Percentiles rank a stretch among this genome's conserved stretches.
These are phyloP conservation scores for Mixornis gularis DNA, from an alignment of 2,113 vertebrate species.

Conservation along the genomic window DNA sequence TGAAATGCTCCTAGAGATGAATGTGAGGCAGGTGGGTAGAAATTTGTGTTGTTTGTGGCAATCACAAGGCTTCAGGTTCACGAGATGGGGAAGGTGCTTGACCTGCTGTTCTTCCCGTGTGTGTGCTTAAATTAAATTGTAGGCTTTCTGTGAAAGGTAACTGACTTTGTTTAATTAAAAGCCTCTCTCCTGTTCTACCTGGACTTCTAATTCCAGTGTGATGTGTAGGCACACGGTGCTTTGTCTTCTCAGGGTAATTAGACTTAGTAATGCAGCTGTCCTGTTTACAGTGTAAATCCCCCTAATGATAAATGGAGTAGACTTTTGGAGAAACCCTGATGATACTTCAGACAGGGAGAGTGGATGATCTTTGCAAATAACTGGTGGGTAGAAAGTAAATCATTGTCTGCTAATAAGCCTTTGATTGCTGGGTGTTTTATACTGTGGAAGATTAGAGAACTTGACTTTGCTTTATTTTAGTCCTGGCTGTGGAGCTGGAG, in stretches of 20 bases:
- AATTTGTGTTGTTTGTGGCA: neutral
- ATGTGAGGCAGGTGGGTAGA: neutral
- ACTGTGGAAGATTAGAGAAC: neutral
- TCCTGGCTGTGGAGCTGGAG: neutral
- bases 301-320: conserved; percentile 74
- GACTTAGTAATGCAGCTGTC: conserved; percentile 74
- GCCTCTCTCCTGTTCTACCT: conserved; percentile 36
- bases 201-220: conserved; percentile 57
- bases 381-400: conserved; percentile 51
- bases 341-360: conserved; percentile 52
- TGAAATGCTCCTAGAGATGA: neutral
- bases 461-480: neutral
- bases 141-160: conserved; percentile 53
- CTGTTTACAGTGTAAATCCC: conserved; percentile 76
- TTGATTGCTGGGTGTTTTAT: conserved; percentile 24
- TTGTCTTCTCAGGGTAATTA: conserved; percentile 74
- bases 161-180: conserved; percentile 68
- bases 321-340: conserved; percentile 53
- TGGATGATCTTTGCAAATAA: conserved; percentile 61
- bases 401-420: conserved; percentile 38
- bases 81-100: conserved; percentile 14
- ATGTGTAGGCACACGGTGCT: conserved; percentile 57
- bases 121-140: conserved; percentile 53
- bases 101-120: conserved; percentile 29
- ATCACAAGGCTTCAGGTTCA: neutral